Conservation (phyloP, 2,797 vertebrate species). For the Sebastes hubbsi region DNA sequence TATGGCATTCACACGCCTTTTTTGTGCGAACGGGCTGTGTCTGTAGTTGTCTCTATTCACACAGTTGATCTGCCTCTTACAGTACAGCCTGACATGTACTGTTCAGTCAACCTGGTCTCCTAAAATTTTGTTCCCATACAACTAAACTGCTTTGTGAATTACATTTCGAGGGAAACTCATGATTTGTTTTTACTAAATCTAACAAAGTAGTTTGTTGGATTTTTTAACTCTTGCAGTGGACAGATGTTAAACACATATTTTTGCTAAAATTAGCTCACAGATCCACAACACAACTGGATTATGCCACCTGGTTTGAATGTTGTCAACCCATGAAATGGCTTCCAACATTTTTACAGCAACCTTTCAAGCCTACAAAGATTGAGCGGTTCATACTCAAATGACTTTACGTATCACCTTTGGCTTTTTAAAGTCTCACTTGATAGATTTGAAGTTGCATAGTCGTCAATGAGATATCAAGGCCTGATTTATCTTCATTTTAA, state of each 20-base stretch:
- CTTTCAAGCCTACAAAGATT: background rate
- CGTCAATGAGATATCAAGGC: background rate
- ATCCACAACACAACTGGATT: background rate
- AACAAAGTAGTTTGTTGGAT: accelerated
- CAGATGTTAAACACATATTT: background rate
- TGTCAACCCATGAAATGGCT: no score
- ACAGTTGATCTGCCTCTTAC: background rate
- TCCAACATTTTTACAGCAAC: background rate
- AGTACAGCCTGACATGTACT: background rate
- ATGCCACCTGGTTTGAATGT: no score
- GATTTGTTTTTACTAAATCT: no score
- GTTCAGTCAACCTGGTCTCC: no score
- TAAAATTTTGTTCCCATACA: no score
- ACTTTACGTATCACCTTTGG: no score
- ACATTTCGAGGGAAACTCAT: no score
- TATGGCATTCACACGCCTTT: no score
- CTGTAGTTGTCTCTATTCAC: no score
- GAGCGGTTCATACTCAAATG: background rate
- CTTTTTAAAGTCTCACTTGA: background rate
- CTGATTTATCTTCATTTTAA: background rate
- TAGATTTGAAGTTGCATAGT: background rate
- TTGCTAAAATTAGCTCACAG: background rate
- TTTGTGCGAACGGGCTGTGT: no score
- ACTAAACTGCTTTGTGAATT: no score
- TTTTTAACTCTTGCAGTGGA: background rate